These are phyloP conservation scores for Sander lucioperca DNA, from an alignment of 2,113 vertebrate genomes.

Conservation along the genomic window DNA sequence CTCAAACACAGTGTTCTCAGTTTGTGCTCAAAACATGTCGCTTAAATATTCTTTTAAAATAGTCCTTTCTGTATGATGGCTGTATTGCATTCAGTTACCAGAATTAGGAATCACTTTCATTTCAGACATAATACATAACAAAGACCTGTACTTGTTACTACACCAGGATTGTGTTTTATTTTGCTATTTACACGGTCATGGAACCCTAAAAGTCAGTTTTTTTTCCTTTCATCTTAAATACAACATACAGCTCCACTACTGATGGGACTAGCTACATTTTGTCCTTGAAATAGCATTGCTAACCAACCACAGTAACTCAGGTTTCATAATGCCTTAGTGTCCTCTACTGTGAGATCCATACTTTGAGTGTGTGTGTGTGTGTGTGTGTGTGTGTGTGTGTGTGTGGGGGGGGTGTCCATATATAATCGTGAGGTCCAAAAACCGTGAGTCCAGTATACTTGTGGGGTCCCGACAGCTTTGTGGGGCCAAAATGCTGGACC, in stretches of 20 bases:
- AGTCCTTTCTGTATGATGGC: background rate
- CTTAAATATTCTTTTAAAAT: background rate
- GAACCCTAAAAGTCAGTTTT: background rate
- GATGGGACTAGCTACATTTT: constrained; percentile 26
- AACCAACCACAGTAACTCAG: constrained; percentile 41
- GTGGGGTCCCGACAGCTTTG: too few relatives aligned
- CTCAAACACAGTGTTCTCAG: background rate
- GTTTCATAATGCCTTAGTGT: constrained; percentile 58
- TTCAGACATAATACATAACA: constrained; percentile 13
- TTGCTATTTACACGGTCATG: background rate
- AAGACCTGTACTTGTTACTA: background rate
- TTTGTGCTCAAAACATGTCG: background rate
- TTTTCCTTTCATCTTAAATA: background rate
- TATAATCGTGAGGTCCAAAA: too few relatives aligned
- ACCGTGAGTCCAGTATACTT: too few relatives aligned
- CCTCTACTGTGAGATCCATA: constrained; percentile 30
- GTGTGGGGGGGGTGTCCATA: too few relatives aligned
- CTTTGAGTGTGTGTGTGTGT: background rate
- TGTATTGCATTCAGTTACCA: background rate
- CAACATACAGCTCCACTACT: constrained; percentile 23
- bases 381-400: too few relatives aligned
- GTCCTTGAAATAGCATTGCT: constrained; percentile 31
- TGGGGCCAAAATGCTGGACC: too few relatives aligned
- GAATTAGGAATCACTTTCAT: background rate
- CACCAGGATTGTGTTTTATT: background rate